Percentiles rank a stretch among this genome's conserved stretches.
Evolutionary conservation across 2,113 vertebrate species (phyloP).

Genomic region (Mobula hypostoma): DNA sequence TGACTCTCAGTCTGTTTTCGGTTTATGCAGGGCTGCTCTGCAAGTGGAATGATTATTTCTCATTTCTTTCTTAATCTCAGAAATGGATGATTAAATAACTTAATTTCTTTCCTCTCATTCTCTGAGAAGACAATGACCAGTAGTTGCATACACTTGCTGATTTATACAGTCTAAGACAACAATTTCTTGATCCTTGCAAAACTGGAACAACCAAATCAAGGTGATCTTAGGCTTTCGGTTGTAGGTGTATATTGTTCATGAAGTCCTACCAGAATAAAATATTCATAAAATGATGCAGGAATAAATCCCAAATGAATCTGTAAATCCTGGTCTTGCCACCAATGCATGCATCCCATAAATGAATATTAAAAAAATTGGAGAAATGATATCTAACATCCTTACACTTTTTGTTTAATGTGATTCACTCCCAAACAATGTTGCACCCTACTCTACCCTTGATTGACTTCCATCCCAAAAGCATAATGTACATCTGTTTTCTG

Average conservation of each 20-base stretch:
- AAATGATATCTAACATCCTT: no score
- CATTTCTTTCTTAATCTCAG: background rate
- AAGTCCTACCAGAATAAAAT: background rate
- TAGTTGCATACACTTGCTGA: background rate
- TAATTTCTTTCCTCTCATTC: background rate
- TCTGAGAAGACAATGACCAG: background rate
- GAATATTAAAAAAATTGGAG: no score
- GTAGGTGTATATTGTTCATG: background rate
- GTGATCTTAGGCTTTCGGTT: background rate
- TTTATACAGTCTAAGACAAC: background rate
- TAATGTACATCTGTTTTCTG: background rate
- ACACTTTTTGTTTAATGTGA: no score
- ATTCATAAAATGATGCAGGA: background rate
- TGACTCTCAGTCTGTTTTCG: background rate
- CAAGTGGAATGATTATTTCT: background rate
- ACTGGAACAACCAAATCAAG: background rate
- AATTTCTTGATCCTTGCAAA: background rate
- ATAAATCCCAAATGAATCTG: no score
- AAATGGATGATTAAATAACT: background rate
- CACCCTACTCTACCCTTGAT: no score
- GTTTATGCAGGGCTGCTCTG: background rate
- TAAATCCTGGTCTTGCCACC: no score
- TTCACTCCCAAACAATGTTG: no score
- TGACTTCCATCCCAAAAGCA: no score
- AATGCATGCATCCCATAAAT: no score